Base-by-base conservation (phyloP, 2,797 vertebrate species). In the Philypnodon macrostomus region DNA sequence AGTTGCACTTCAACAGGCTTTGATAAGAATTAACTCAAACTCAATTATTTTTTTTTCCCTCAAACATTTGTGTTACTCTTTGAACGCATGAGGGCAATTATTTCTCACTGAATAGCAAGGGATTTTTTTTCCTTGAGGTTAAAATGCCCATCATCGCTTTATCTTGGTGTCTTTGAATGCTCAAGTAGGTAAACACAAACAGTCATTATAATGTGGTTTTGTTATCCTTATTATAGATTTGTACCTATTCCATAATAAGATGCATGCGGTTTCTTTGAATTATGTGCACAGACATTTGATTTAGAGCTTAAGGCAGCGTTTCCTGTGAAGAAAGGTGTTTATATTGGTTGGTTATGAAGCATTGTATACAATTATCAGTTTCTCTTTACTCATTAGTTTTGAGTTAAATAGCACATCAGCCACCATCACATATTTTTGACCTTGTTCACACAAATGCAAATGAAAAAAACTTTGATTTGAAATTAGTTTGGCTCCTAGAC, bases 1-100 rank as follows among this genome's bases (percentile, higher is more conserved):
- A 87, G 85, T 86, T 86, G 81, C 86, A 87, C 84, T 90, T 78
- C 84, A 87, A 85, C 81, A 80, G 84, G 79, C 85, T 87, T 88
- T 88, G 86, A 90, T 90, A 86, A 86, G 85, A 89, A 87, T 87
- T 80, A 88, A 84, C 81, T 87, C 83, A 51, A 82, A 84, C 73
- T 85, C 83, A 83, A 83, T 87, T 88, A 86, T 83, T 80, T 80
- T 44, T 58, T 74, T 76, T 78, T 58, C 83, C 73, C 68, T 57
- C 71, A 78, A 85, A 85, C 77, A 83, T 79, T 69, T 77, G 58
- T 81, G 73, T 83, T 60, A 71, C 65, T 67, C 70, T 84, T 72
- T 73, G 64, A 83, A 75, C 52, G 73, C 61, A 76, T 60, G 70
- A 61, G 68, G 73, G 61, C 73, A 77, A 85, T 86, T 83, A 85